phyloP scores from a whole-genome alignment of 2,888 invertebrate species.

The Coleophora deauratella region DNA sequence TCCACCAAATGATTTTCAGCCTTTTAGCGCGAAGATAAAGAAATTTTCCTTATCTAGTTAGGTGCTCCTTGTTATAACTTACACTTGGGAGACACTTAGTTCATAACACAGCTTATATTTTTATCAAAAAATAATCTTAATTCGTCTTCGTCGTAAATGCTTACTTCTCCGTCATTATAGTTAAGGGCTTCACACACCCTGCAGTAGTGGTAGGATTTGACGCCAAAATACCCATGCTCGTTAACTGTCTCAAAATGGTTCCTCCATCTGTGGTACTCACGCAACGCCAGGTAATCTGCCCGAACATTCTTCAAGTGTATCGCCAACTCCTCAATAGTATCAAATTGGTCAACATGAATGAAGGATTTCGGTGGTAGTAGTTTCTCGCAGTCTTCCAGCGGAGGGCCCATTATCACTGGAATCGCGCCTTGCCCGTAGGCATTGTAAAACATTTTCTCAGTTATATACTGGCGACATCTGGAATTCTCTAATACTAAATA shows the following conservation, averaged over 20 bases:
- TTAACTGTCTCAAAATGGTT: slow-evolving; percentile 69
- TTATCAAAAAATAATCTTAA: slow-evolving; percentile 28
- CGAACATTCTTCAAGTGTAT: slow-evolving; percentile 64
- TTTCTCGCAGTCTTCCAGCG: slow-evolving; percentile 52
- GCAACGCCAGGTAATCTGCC: slow-evolving; percentile 33
- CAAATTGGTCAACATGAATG: slow-evolving; percentile 74
- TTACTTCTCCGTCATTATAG: slow-evolving; percentile 57
- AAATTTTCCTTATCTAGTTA: neutral
- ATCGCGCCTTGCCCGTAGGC: slow-evolving; percentile 76
- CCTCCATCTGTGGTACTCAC: slow-evolving; percentile 75
- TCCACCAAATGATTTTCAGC: slow-evolving; percentile 28
- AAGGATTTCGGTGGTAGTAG: slow-evolving; percentile 78
- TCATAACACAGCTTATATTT: slow-evolving; percentile 6
- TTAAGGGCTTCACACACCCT: slow-evolving; percentile 80
- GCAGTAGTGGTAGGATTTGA: slow-evolving; percentile 75
- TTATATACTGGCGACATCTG: slow-evolving; percentile 79
- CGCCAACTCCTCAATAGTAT: slow-evolving; percentile 63
- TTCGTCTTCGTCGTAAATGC: slow-evolving; percentile 28
- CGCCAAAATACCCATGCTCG: slow-evolving; percentile 80
- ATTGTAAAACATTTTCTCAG: slow-evolving; percentile 81
- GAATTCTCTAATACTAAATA: slow-evolving; percentile 82
- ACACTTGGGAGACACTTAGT: neutral
- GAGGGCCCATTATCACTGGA: slow-evolving; percentile 78
- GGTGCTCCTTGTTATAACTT: too few species aligned
- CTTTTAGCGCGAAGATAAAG: slow-evolving; percentile 16